These are phyloP conservation scores for Aphis craccivora DNA, from an alignment of 1,140 invertebrate genomes.

Conservation along the genomic window DNA sequence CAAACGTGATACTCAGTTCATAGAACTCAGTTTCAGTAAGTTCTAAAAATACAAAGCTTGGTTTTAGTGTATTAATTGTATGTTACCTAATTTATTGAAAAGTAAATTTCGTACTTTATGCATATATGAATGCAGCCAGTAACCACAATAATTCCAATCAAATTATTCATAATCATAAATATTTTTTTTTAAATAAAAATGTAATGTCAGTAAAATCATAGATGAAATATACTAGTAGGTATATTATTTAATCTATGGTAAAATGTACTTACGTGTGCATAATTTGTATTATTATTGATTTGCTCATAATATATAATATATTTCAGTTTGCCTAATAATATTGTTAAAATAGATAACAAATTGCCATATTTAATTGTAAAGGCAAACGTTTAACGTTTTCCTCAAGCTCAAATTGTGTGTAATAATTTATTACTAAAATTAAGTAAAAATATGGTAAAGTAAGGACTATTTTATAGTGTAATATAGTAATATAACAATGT, in stretches of 20 bases:
- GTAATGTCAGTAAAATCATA: background rate
- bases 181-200: background rate
- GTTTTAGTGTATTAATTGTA: too few relatives aligned
- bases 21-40: background rate
- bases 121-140: background rate
- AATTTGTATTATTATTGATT: background rate
- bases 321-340: background rate
- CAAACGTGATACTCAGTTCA: background rate
- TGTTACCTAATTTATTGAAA: background rate
- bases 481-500: background rate
- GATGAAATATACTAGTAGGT: too few relatives aligned
- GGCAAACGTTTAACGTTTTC: background rate
- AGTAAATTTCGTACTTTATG: background rate
- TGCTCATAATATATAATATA: conserved; percentile 8
- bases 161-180: background rate
- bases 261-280: background rate
- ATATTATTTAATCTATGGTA: background rate
- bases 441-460: background rate
- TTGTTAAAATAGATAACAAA: background rate
- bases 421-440: background rate
- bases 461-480: conserved; percentile 7
- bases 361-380: conserved; percentile 38
- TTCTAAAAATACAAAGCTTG: too few relatives aligned
- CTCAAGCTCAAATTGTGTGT: conserved; percentile 29
- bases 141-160: background rate